These are phyloP conservation scores for Paratilapia polleni DNA, from an alignment of 2,113 vertebrate species.

Conservation along the genomic window DNA sequence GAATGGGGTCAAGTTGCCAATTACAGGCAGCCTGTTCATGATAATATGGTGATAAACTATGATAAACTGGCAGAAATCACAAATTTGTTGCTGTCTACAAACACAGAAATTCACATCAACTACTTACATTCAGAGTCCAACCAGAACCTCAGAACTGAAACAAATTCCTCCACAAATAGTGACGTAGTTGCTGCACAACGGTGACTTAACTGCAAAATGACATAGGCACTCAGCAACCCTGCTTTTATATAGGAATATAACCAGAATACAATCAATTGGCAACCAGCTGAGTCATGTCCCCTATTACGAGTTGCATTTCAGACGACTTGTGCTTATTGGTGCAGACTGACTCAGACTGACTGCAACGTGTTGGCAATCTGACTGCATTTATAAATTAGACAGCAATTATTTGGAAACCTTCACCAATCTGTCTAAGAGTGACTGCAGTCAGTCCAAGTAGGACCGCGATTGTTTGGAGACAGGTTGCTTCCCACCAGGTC, in stretches of 20 bases:
- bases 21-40: neutral
- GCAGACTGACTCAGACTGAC: neutral
- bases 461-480: neutral
- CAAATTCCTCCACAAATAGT: neutral
- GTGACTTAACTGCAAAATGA: neutral
- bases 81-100: neutral
- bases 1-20: neutral
- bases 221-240: neutral
- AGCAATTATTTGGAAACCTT: neutral
- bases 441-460: neutral
- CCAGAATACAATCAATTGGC: neutral
- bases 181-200: neutral
- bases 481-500: neutral
- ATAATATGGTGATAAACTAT: neutral
- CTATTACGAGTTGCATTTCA: neutral
- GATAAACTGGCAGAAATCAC: neutral
- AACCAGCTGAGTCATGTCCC: neutral
- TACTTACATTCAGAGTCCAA: neutral
- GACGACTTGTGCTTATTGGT: neutral
- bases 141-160: neutral
- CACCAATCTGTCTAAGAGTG: neutral
- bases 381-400: neutral
- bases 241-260: neutral
- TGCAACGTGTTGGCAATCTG: neutral
- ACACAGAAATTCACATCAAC: neutral